Percentiles rank a stretch among this genome's conserved stretches.
These are phyloP conservation scores for Corvus cornix DNA, from an alignment of 2,113 vertebrate genomes.

Conservation along the genomic window DNA sequence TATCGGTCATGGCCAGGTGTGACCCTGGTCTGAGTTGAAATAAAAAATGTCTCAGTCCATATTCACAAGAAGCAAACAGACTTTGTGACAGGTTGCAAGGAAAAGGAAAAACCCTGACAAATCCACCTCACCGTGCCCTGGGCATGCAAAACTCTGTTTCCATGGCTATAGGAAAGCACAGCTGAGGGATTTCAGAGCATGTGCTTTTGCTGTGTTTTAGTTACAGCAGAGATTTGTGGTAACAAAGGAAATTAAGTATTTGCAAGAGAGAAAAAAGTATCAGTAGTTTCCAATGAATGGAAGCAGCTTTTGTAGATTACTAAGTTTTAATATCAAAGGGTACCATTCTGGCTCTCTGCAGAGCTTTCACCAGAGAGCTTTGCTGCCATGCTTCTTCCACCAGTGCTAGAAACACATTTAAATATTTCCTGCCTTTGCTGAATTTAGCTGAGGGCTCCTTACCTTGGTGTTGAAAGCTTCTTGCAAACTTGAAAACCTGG, in stretches of 20 bases:
- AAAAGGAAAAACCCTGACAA: background rate
- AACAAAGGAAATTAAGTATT: slow-evolving; percentile 6
- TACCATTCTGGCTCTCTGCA: background rate
- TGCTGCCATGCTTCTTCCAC: background rate
- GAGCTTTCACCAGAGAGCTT: background rate
- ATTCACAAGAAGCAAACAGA: background rate
- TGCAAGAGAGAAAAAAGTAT: background rate
- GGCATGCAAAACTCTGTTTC: background rate
- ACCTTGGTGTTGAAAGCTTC: background rate
- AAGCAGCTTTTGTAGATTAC: slow-evolving; percentile 5
- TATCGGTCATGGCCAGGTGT: background rate
- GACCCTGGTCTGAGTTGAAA: background rate
- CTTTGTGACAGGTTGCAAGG: background rate
- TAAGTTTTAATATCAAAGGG: background rate
- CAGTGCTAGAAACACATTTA: background rate
- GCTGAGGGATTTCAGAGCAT: background rate
- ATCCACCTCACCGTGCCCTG: background rate
- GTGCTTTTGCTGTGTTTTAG: slow-evolving; percentile 22
- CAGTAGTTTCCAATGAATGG: background rate
- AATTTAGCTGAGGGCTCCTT: background rate
- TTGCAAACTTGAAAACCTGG: background rate
- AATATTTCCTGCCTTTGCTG: background rate
- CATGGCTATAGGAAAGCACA: background rate
- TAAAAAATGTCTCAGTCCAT: background rate
- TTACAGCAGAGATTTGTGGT: slow-evolving; percentile 3